Evolutionary conservation across 2,113 vertebrate species (phyloP), one percentile per base, ranked within the genome.

Genomic region (Bettongia penicillata): DNA sequence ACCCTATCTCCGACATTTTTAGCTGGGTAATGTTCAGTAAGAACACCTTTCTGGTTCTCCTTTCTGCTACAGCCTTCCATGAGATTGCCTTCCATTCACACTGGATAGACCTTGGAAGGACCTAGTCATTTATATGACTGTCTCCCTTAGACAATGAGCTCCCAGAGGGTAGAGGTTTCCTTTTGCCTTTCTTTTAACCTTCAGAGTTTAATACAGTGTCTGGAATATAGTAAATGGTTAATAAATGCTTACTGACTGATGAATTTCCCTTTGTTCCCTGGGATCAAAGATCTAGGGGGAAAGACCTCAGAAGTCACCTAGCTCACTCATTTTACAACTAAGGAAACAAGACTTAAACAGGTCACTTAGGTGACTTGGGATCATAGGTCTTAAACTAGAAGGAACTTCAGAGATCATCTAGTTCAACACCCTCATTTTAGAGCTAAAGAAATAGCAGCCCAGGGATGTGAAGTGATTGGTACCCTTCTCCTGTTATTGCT

Each of bases 401-500:
- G 61, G 61, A 31, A n/a, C 61, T 19, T 68, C 31, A n/a, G 61
- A n/a, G n/a, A 16, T 7, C 68, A 84, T 7, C 5, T 43, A 84
- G 68, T 43, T 31, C n/a, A 2, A 84, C 6, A 22, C 14, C 16
- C 1, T 43, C 68, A 43, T 43, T 84, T 84, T 43, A 84, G 68
- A 43, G 68, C 19, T 43, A 6, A 84, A n/a, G 19, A 43, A n/a
- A n/a, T 43, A 84, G n/a, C 68, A 84, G n/a, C 37, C 7, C 16
- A 84, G n/a, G 16, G 16, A n/a, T 84, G 37, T 19, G n/a, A 43
- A 43, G 16, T 43, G 37, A 43, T 16, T 43, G n/a, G 3, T 61
- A 0, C 8, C 31, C 3, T 4, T 2, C n/a, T 22, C 16, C 6
- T 14, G 14, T 19, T 6, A 23, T 8, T n/a, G 16, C 37, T 77